A percentile compares a stretch with the other conserved stretches of the same genome.
Conservation (phyloP, 1,140 invertebrate genomes). For the Atta cephalotes region DNA sequence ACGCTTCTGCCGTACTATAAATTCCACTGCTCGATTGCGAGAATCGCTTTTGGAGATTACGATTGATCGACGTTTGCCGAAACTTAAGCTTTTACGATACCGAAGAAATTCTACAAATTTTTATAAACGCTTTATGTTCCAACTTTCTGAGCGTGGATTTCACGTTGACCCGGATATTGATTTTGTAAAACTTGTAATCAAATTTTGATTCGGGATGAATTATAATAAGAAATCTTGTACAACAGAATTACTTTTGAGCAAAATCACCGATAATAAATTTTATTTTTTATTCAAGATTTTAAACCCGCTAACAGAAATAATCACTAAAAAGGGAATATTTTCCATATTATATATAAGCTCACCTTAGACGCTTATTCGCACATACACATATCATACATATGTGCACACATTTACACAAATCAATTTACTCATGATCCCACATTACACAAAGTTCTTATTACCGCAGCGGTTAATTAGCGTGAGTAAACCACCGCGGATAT, state of each 20-base stretch:
- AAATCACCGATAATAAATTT: neutral
- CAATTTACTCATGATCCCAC: constrained; percentile 14
- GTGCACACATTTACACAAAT: neutral
- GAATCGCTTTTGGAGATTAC: constrained; percentile 32
- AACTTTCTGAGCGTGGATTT: constrained; percentile 14
- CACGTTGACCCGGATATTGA: constrained; percentile 9
- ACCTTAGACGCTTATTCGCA: neutral
- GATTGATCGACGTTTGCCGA: constrained; percentile 51
- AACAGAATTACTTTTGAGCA: neutral
- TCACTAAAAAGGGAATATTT: neutral
- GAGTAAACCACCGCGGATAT: constrained; percentile 45
- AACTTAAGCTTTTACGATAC: constrained; percentile 46
- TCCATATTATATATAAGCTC: neutral
- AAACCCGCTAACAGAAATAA: neutral
- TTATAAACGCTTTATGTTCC: constrained; percentile 32
- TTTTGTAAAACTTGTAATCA: constrained; percentile 27
- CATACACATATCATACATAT: neutral
- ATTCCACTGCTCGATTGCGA: constrained; percentile 42
- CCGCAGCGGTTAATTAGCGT: constrained; percentile 50
- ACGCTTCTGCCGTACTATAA: constrained; percentile 41
- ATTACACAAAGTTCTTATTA: constrained; percentile 48
- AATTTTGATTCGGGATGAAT: constrained; percentile 28
- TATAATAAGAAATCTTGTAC: constrained; percentile 3
- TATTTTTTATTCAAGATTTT: constrained; percentile 10
- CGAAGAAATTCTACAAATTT: constrained; percentile 44